A percentile compares a stretch with the other conserved stretches of the same genome.
Conservation (phyloP, 2,888 invertebrate species). For the Linhomoeus sp. region DNA sequence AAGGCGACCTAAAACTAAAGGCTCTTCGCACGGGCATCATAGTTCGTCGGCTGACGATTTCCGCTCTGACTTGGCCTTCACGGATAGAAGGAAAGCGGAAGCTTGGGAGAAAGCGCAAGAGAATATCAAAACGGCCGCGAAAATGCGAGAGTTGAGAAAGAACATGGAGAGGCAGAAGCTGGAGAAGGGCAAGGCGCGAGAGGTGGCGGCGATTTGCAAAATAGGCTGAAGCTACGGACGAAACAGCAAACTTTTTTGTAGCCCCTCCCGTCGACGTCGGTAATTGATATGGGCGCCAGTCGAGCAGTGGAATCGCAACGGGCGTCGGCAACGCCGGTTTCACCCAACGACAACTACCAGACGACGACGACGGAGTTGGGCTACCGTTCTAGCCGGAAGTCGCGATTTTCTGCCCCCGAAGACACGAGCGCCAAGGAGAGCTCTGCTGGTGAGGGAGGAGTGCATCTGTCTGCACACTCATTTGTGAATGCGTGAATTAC, state of each 20-base stretch:
- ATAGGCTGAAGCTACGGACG: no score
- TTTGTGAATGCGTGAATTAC: no score
- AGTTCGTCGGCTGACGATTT: no score
- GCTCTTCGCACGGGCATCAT: not conserved
- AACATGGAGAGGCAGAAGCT: not conserved
- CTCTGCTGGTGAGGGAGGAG: slow-evolving; percentile 8
- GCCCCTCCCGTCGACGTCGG: no score
- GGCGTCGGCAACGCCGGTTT: not conserved
- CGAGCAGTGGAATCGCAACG: not conserved
- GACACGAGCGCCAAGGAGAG: slow-evolving; percentile 15
- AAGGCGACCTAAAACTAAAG: not conserved
- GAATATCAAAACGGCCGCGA: not conserved
- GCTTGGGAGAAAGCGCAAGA: not conserved
- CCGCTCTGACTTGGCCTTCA: not conserved
- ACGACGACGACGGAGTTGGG: not conserved
- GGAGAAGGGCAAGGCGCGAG: not conserved
- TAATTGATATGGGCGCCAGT: no score
- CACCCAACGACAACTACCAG: no score
- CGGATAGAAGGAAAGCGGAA: not conserved
- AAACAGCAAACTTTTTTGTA: no score
- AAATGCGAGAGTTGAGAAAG: slow-evolving; percentile 3
- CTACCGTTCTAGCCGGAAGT: not conserved
- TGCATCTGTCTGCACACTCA: not conserved
- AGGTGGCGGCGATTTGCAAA: no score
- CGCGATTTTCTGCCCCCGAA: slow-evolving; percentile 9